Percentiles rank a stretch among this genome's conserved stretches.
Evolutionary conservation across 1,140 invertebrate species (phyloP).

Genomic region (Tetragnatha versicolor): DNA sequence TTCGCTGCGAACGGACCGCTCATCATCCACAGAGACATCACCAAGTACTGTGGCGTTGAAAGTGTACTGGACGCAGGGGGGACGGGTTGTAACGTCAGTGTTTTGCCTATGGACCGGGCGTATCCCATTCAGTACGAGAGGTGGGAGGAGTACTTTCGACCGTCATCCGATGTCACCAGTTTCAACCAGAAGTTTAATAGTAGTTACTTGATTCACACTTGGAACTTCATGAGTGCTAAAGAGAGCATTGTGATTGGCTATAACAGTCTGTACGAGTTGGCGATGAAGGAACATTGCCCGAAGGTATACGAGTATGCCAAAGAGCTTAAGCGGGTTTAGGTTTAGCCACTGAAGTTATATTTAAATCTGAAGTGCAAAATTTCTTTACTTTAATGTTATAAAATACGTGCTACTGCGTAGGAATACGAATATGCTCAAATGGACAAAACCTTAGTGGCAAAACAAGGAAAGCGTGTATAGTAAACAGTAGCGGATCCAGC

Average conservation of each 20-base stretch:
- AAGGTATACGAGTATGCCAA: neutral
- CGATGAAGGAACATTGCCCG: neutral
- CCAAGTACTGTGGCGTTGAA: neutral
- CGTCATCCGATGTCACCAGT: neutral
- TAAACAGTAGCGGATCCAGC: too few species aligned
- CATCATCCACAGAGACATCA: neutral
- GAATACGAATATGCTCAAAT: too few species aligned
- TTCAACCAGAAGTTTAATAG: neutral
- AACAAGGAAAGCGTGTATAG: too few species aligned
- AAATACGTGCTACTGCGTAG: too few species aligned
- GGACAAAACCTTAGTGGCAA: too few species aligned
- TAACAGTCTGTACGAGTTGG: neutral
- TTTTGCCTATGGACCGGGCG: neutral
- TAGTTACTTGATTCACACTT: neutral
- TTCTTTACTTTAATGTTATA: too few species aligned
- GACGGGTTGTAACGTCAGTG: neutral
- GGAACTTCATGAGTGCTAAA: neutral
- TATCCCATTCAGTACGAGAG: neutral
- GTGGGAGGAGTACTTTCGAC: slow-evolving; percentile 1
- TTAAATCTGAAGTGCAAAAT: too few species aligned
- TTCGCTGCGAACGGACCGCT: neutral
- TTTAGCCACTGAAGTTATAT: too few species aligned
- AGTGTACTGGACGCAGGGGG: neutral
- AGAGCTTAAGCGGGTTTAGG: neutral
- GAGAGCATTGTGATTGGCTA: neutral